phyloP scores from a whole-genome alignment of 2,113 vertebrate genomes.

The Mobula hypostoma region DNA sequence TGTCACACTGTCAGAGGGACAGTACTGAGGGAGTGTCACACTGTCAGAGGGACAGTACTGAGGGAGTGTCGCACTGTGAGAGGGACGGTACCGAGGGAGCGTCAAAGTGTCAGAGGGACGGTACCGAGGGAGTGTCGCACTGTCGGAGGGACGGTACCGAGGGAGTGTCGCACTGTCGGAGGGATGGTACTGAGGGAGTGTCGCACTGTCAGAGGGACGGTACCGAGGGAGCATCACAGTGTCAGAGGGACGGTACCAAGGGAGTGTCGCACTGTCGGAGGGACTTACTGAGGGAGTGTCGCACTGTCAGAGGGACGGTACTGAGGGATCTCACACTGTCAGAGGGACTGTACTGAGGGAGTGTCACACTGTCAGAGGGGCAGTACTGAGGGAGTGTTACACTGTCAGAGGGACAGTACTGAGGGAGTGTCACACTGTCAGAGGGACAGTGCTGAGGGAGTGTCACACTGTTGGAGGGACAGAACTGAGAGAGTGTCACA shows the following conservation, averaged over 20 bases:
- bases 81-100: neutral
- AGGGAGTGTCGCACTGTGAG: too few species aligned
- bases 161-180: neutral
- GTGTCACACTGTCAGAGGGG: neutral
- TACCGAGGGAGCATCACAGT: neutral
- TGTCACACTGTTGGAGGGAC: neutral
- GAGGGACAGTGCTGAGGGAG: neutral
- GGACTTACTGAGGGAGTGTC: neutral
- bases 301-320: neutral
- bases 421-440: too few species aligned
- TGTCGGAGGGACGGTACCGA: neutral
- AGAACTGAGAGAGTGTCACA: neutral
- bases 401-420: neutral
- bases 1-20: neutral
- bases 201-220: neutral
- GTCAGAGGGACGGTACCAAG: neutral
- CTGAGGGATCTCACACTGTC: neutral
- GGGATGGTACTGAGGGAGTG: neutral
- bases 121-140: neutral
- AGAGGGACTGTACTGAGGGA: neutral
- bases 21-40: neutral
- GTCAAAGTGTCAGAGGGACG: neutral
- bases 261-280: neutral
- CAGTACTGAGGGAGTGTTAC: neutral
- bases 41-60: neutral